These are phyloP conservation scores for Mastacembelus armatus DNA, from an alignment of 2,797 vertebrate species.

Conservation along the genomic window DNA sequence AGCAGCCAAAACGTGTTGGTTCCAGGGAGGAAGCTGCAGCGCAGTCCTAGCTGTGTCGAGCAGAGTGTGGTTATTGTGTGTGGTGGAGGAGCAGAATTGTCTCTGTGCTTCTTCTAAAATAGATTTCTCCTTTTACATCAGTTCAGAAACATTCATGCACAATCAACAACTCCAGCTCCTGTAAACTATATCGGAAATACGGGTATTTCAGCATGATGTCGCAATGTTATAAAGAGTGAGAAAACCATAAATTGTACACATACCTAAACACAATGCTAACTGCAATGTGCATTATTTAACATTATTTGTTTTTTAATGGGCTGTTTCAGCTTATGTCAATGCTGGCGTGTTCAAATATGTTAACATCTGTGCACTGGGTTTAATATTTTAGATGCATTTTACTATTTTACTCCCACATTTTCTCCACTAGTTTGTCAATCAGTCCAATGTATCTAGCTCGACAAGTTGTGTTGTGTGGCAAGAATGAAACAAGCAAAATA, in stretches of 20 bases:
- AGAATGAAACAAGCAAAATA: conserved; percentile 33
- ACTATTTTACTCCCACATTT: too few species aligned
- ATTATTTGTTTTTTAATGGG: background rate
- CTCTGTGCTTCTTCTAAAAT: conserved; percentile 10
- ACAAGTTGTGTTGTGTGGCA: conserved; percentile 21
- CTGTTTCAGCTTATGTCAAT: background rate
- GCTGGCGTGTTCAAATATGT: too few species aligned
- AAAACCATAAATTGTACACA: background rate
- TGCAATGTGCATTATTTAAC: background rate
- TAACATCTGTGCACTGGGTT: too few species aligned
- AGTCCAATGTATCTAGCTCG: conserved; percentile 13
- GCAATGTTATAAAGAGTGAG: background rate
- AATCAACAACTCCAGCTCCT: background rate
- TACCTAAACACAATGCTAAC: background rate
- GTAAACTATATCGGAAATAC: background rate
- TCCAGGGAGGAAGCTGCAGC: conserved; percentile 29
- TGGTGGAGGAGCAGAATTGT: conserved; percentile 11
- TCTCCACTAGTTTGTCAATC: conserved; percentile 18
- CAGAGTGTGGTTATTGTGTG: conserved; percentile 18
- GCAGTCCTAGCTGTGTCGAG: conserved; percentile 27
- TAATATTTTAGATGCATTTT: too few species aligned
- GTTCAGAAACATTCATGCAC: background rate
- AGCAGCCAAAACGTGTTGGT: conserved; percentile 41
- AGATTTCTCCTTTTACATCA: background rate
- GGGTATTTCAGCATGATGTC: background rate